Evolutionary conservation across 2,888 invertebrate genomes (phyloP).

Genomic region (Phrixothrix hirtus): DNA sequence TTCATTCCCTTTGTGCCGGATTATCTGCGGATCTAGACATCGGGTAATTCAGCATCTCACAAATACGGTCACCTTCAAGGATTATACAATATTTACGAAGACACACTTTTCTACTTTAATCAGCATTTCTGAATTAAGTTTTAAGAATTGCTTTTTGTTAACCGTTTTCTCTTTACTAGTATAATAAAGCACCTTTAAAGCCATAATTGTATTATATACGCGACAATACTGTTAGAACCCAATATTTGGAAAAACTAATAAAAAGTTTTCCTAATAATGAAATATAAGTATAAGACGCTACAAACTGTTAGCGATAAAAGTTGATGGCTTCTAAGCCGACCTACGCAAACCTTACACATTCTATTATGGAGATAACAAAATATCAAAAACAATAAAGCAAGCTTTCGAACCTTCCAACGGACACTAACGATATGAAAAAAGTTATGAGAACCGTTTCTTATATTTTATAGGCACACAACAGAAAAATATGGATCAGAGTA

Average conservation of each 20-base stretch:
- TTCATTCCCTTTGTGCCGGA: constrained; percentile 38
- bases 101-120: constrained; percentile 31
- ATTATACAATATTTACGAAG: constrained; percentile 27
- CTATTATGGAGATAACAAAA: constrained; percentile 40
- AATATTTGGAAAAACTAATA: constrained; percentile 16
- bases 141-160: too few relatives aligned
- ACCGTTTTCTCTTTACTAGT: too few relatives aligned
- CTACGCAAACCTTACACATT: constrained; percentile 33
- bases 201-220: constrained; percentile 3
- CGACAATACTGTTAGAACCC: constrained; percentile 11
- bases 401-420: constrained; percentile 36
- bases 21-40: constrained; percentile 34
- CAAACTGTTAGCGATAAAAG: constrained; percentile 31
- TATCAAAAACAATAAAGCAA: constrained; percentile 42
- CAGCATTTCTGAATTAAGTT: constrained; percentile 17
- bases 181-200: constrained; percentile 5
- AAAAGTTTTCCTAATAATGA: constrained; percentile 28
- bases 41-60: constrained; percentile 31
- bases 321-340: constrained; percentile 35
- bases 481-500: constrained; percentile 21
- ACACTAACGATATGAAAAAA: constrained; percentile 39
- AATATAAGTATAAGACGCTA: constrained; percentile 19
- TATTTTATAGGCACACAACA: constrained; percentile 23
- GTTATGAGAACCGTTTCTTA: constrained; percentile 32
- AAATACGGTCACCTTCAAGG: constrained; percentile 26